Percentiles rank a stretch among this genome's conserved stretches.
Conservation (phyloP, 2,888 invertebrate genomes). For the Sinohyriopsis cumingii region DNA sequence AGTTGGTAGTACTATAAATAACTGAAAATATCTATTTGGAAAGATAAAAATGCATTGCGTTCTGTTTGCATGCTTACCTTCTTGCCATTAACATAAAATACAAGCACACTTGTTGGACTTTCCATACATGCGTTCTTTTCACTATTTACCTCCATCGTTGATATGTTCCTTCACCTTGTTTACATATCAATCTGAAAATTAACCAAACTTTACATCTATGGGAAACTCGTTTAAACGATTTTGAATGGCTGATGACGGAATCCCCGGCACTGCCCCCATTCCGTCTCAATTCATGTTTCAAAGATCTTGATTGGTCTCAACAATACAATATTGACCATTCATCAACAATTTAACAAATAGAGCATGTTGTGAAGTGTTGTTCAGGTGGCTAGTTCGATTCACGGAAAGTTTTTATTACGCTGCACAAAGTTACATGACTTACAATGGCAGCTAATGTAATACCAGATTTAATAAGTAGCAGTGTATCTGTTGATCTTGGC, state of each 20-base stretch:
- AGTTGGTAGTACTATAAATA: too few relatives aligned
- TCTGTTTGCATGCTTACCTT: not conserved
- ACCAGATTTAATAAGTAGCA: conserved; percentile 63
- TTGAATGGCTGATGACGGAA: too few relatives aligned
- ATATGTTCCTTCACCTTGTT: not conserved
- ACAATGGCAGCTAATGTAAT: conserved; percentile 23
- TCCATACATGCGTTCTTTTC: not conserved
- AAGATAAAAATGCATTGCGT: too few relatives aligned
- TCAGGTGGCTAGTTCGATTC: not conserved
- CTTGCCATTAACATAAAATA: conserved; percentile 51
- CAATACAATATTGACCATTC: not conserved
- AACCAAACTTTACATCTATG: too few relatives aligned
- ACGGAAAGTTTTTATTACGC: not conserved
- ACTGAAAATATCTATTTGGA: too few relatives aligned
- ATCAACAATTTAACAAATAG: not conserved
- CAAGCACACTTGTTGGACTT: conserved; percentile 14
- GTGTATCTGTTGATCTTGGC: conserved; percentile 52
- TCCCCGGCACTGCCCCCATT: too few relatives aligned
- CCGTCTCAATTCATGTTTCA: too few relatives aligned
- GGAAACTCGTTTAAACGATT: too few relatives aligned
- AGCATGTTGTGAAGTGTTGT: not conserved
- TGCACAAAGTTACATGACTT: not conserved
- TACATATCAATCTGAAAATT: not conserved
- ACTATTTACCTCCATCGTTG: too few relatives aligned
- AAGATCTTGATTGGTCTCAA: too few relatives aligned